Base-by-base conservation (phyloP, 2,888 invertebrate species). In the Drosophila quinaria region DNA sequence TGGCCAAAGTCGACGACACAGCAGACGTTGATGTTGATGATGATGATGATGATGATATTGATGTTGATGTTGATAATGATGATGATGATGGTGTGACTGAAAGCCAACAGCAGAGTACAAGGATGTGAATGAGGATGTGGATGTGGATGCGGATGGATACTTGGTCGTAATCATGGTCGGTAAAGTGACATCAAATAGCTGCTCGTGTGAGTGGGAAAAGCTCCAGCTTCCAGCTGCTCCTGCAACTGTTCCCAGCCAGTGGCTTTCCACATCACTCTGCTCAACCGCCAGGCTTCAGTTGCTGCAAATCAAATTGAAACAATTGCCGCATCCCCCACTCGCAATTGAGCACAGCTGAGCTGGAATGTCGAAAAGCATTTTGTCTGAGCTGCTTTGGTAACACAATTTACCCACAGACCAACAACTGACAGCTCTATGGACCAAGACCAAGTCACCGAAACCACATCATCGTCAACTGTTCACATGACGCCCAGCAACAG, bases 261-360 rank as follows among this genome's bases (percentile, higher is more conserved):
- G 47, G 67, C 72, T 63, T 55, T 69, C 42, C 55, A 55, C 63
- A 49, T 29, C 33, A 22, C 54, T 58, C 46, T 42, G 63, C 58
- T 62, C 75, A 41, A 51, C 59, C 41, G 77, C 58, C 74, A 63
- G 70, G 78, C 78, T 71, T 71, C 78, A 72, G 68, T 78, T 75
- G 65, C 42, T 55, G 31, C 74, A 79, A 80, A 79, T 79, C 74
- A 60, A 80, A 80, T 80, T 79, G 79, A 65, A 71, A 83, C 77
- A 81, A 83, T 79, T 83, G 83, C 66, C 64, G 60, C 78, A 64
- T 69, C 49, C 46, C n/a, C 41, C 31, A 49, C 31, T 50, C 33
- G 50, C 31, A 76, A 62, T 66, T 62, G 61, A 70, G 69, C 55
- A 66, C 78, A 76, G 81, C 72, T 77, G 72, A 75, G 80, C 71